phyloP scores from a whole-genome alignment of 2,113 vertebrate species.

The Sturnus vulgaris region DNA sequence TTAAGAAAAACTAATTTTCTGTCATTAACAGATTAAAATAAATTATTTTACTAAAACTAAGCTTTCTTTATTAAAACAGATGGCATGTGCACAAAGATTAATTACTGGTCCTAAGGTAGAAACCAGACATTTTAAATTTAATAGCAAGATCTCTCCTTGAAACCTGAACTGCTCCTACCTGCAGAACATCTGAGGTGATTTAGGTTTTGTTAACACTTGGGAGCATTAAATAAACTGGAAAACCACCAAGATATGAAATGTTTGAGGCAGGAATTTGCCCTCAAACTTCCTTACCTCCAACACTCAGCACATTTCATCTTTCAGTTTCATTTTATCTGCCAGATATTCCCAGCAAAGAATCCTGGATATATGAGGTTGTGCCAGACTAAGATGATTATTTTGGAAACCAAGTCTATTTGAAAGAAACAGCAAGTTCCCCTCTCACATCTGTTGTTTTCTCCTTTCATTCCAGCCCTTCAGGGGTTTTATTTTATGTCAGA shows the following conservation, averaged over 20 bases:
- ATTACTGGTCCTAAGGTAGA: neutral
- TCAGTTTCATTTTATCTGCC: neutral
- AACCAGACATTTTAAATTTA: neutral
- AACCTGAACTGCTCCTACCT: neutral
- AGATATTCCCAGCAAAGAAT: neutral
- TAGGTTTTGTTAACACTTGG: neutral
- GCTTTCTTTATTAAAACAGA: neutral
- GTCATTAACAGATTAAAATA: neutral
- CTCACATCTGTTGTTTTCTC: neutral
- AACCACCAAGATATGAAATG: neutral
- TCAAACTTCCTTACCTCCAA: neutral
- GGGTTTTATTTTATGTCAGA: neutral
- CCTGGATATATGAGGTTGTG: neutral
- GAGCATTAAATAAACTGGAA: neutral
- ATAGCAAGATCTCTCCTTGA: neutral
- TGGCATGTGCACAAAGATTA: neutral
- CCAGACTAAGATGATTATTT: neutral
- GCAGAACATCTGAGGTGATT: neutral
- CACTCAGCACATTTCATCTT: neutral
- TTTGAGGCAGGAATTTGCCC: neutral
- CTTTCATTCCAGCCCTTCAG: neutral
- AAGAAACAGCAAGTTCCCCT: constrained; percentile 3
- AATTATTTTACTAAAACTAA: neutral
- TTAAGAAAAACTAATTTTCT: neutral
- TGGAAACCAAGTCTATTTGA: neutral